Evolutionary conservation across 2,888 invertebrate species (phyloP).

Genomic region (Synergus umbraculus): DNA sequence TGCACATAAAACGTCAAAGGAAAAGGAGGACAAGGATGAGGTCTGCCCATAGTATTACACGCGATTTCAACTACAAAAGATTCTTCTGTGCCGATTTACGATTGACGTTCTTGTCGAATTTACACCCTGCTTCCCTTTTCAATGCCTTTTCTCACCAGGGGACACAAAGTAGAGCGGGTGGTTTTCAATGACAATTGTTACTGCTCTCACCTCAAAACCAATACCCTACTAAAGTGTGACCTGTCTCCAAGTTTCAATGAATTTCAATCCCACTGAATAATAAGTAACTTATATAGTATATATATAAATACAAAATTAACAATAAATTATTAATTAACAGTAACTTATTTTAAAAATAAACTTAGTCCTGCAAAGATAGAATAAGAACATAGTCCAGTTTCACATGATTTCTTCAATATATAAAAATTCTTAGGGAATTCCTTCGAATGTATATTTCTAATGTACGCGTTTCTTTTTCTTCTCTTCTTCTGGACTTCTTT

Average conservation of each 20-base stretch:
- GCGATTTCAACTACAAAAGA: slow-evolving; percentile 39
- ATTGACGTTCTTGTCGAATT: slow-evolving; percentile 33
- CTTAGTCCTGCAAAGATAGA: background rate
- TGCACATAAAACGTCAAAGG: background rate
- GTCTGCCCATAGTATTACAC: slow-evolving; percentile 36
- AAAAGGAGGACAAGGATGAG: slow-evolving; percentile 8
- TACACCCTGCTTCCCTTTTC: slow-evolving; percentile 30
- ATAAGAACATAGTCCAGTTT: too few species aligned
- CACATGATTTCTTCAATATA: background rate
- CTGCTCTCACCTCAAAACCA: slow-evolving; percentile 23
- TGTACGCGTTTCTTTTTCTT: background rate
- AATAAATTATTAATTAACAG: background rate
- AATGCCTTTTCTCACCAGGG: slow-evolving; percentile 20
- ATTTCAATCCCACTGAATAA: background rate
- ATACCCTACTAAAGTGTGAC: background rate
- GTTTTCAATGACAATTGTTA: background rate
- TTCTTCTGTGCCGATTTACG: slow-evolving; percentile 36
- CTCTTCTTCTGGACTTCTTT: background rate
- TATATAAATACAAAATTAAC: too few species aligned
- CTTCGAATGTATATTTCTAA: background rate
- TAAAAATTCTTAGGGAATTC: background rate
- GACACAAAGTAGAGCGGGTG: slow-evolving; percentile 19
- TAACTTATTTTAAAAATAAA: background rate
- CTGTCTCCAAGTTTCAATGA: background rate
- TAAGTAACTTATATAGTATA: background rate